Evolutionary conservation across 1,140 invertebrate genomes (phyloP), one percentile per base, ranked within the genome.

Genomic region (Drosophila pectinifera): DNA sequence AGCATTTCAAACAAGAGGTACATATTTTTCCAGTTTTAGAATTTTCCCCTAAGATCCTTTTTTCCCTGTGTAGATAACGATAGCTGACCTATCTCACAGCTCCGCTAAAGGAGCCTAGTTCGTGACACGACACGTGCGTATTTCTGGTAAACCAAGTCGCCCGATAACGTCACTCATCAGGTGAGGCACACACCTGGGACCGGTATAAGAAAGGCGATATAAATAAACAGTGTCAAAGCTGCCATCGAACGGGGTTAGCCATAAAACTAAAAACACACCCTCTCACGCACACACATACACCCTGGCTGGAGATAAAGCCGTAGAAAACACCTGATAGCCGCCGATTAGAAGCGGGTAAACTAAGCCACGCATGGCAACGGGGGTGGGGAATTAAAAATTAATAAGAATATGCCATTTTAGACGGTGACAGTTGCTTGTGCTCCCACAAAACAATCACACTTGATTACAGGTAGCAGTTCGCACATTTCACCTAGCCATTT

Each of bases 381-480:
- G 31, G 7, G 4, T 18, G 4, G 13, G 13, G 5, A n/a, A n/a
- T 36, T 39, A 31, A 39, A 51, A 79, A 49, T 75, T 42, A 79
- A 83, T 70, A 53, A 20, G 64, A 80, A 84, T 80, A 56, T 74
- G 51, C 18, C 34, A 28, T 24, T 18, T 65, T 20, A 51, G 20
- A 11, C 31, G 3, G 11, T 14, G 74, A 55, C 82, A 88, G 74
- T 68, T 86, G 82, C 36, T 59, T 20, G 16, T n/a, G 46, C 62
- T 86, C 82, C 69, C 82, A 86, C 45, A 57, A 14, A 42, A 38
- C 22, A 49, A n/a, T 42, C 46, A 63, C 39, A 42, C 34, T 16
- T 26, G 22, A 24, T 22, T 36, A 13, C 28, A 36, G 62, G 62
- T 62, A 43, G 61, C 59, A 65, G 34, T 53, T 68, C 11, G 16